phyloP scores from a whole-genome alignment of 2,797 vertebrate species.

The Lophius americanus region DNA sequence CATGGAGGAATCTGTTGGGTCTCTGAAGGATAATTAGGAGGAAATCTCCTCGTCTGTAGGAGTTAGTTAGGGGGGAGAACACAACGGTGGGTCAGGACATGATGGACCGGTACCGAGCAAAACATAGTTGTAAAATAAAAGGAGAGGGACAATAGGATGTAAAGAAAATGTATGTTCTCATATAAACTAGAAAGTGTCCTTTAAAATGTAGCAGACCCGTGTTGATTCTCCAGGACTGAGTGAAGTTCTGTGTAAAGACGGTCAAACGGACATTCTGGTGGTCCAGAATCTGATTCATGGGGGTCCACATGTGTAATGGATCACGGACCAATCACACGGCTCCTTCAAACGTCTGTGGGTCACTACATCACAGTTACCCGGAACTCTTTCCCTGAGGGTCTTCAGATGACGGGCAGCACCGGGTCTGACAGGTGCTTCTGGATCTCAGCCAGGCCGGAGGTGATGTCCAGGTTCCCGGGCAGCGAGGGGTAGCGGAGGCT shows the following conservation, averaged over 20 bases:
- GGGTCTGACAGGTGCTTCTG: conserved; percentile 91
- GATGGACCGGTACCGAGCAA: too few species aligned
- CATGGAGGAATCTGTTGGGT: too few species aligned
- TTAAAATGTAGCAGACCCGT: conserved; percentile 11
- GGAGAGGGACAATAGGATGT: neutral
- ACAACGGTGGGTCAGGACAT: neutral
- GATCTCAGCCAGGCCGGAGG: conserved; percentile 77
- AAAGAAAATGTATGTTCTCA: neutral
- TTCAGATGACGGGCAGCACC: conserved; percentile 72
- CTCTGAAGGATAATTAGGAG: too few species aligned
- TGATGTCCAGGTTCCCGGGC: conserved; percentile 86
- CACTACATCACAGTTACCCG: conserved; percentile 7
- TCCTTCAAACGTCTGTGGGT: conserved; percentile 7
- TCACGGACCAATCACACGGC: neutral
- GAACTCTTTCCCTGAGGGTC: neutral
- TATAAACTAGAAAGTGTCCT: too few species aligned
- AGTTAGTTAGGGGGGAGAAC: too few species aligned
- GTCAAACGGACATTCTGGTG: conserved; percentile 5
- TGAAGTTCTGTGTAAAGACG: neutral
- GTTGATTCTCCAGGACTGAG: neutral
- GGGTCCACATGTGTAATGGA: conserved; percentile 20
- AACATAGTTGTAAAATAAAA: neutral
- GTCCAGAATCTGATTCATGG: conserved; percentile 4
- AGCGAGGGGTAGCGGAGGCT: conserved; percentile 86
- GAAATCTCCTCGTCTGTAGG: too few species aligned